Evolutionary conservation across 2,888 invertebrate genomes (phyloP).

Genomic region (Apodemia mormo): DNA sequence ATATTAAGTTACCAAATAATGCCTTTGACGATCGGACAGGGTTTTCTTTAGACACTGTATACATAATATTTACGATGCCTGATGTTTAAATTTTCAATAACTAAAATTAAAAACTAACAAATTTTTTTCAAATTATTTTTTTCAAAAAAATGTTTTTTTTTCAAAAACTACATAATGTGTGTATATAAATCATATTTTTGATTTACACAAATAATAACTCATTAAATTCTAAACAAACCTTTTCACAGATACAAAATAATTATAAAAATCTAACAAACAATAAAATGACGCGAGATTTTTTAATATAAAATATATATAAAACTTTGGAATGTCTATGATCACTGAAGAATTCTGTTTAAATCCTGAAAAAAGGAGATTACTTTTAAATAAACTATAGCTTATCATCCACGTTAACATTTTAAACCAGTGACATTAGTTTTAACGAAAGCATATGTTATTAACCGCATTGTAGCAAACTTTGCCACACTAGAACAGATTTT

Average conservation of each 20-base stretch:
- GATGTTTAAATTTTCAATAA: not conserved
- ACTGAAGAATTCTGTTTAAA: constrained; percentile 70
- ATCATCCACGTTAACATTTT: too few species aligned
- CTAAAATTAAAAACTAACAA: too few species aligned
- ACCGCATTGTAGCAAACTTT: too few species aligned
- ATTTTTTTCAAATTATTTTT: not conserved
- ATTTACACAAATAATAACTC: not conserved
- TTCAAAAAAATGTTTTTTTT: too few species aligned
- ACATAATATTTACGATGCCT: not conserved
- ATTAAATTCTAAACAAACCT: not conserved
- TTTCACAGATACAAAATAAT: constrained; percentile 23
- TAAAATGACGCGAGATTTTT: constrained; percentile 58
- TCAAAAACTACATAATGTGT: not conserved
- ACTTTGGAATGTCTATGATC: constrained; percentile 68
- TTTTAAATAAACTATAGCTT: too few species aligned
- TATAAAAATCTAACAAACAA: constrained; percentile 33
- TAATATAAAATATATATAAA: constrained; percentile 47
- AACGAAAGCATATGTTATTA: too few species aligned
- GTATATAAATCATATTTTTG: not conserved
- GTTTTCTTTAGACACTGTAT: too few species aligned
- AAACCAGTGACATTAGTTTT: too few species aligned
- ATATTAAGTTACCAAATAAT: too few species aligned
- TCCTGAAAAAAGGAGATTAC: constrained; percentile 54
- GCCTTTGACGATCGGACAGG: too few species aligned
- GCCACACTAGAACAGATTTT: too few species aligned